Conservation (phyloP, 2,797 vertebrate species). For the Hippocampus kuda region DNA sequence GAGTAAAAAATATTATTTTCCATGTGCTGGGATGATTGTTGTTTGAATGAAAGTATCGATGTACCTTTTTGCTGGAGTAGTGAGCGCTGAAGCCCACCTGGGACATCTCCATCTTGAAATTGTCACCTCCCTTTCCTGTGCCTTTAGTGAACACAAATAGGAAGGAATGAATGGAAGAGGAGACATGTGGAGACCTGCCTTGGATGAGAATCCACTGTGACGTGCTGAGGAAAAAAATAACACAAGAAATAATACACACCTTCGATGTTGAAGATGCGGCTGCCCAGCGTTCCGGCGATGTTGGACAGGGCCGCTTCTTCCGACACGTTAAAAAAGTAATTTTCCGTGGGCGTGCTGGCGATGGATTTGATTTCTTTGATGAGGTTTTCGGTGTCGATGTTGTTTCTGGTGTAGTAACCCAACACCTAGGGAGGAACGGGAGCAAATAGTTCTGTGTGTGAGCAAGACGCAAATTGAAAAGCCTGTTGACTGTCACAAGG, state of each 20-base stretch:
- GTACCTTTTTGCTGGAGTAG: conserved; percentile 65
- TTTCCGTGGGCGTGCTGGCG: conserved; percentile 77
- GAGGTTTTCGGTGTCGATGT: conserved; percentile 72
- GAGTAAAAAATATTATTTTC: too few species aligned
- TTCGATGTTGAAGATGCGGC: conserved; percentile 94
- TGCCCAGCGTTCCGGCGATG: conserved; percentile 82
- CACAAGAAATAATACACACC: conserved; percentile 48
- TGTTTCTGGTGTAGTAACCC: conserved; percentile 63
- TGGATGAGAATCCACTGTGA: neutral
- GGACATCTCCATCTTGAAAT: conserved; percentile 87
- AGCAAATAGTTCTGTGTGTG: neutral
- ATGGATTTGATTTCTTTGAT: conserved; percentile 88
- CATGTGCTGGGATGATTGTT: too few species aligned
- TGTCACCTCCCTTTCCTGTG: conserved; percentile 55
- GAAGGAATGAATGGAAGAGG: conserved; percentile 6
- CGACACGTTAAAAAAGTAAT: conserved; percentile 85
- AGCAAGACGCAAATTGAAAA: too few species aligned
- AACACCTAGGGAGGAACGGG: conserved; percentile 48
- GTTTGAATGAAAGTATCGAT: neutral
- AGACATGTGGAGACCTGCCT: conserved; percentile 4
- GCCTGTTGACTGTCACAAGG: neutral
- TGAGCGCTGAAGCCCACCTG: conserved; percentile 88
- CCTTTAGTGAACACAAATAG: conserved; percentile 31
- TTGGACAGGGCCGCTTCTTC: conserved; percentile 80
- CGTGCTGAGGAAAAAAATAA: neutral